Base-by-base conservation (phyloP, 2,797 vertebrate genomes). In the Spinus olivaceus region DNA sequence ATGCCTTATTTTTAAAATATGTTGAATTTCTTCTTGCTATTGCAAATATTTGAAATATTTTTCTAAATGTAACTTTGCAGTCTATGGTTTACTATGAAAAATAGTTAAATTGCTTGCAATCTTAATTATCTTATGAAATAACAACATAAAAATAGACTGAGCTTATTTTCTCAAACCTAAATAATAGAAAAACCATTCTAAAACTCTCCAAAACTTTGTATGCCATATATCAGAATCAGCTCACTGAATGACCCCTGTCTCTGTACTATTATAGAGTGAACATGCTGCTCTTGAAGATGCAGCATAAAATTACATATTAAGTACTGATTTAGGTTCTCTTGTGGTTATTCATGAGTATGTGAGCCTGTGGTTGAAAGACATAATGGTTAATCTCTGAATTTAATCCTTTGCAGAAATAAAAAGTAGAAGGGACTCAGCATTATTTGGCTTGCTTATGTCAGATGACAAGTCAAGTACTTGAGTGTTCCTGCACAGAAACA, bases 341-440 rank as follows among this genome's bases (percentile, higher is more conserved):
- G 1, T 77, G 86, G 30, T 66, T 88, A 57, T 84, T 89, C 42
- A 24, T 65, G 73, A 81, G n/a, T 90, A 78, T 46, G 33, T 76
- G 33, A 93, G 67, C 51, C 41, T 83, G 12, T 72, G 57, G 57
- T 81, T 71, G 41, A 83, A 80, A 91, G 46, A 67, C 35, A 19
- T 71, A 69, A 32, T 20, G 32, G 42, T 60, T 93, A 92, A 88
- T 92, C 80, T 90, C 85, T 77, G 79, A 82, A 85, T 15, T 92
- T 93, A 91, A 82, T 95, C 50, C 30, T 91, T 5, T 85, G 60
- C 72, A 82, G 24, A 57, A 95, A 90, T 56, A 54, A 90, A 88
- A 89, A 86, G 30, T 84, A 61, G 60, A 93, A 86, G 20, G 19
- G 39, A 65, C 47, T 92, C 66, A 47, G 51, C 28, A 42, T 81